Evolutionary conservation across 2,113 vertebrate genomes (phyloP).

Genomic region (Stigmatopora nigra): DNA sequence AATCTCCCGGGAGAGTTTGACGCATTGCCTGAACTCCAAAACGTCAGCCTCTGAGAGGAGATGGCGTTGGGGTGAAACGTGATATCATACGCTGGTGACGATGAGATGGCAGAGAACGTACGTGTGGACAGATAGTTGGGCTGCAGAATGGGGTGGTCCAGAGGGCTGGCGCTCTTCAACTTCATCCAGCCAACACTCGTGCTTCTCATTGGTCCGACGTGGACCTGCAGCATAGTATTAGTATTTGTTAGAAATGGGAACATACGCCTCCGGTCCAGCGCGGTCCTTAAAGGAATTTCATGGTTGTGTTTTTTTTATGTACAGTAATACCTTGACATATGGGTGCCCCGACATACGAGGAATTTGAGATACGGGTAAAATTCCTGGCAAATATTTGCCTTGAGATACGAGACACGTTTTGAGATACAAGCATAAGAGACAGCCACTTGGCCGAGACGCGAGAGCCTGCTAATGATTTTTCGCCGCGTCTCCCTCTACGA

Average conservation of each 20-base stretch:
- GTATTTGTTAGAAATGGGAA: background rate
- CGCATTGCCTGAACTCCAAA: constrained; percentile 79
- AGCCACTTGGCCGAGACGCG: too few species aligned
- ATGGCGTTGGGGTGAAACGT: background rate
- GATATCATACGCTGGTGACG: too few species aligned
- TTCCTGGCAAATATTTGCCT: too few species aligned
- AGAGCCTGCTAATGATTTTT: too few species aligned
- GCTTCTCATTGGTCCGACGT: constrained; percentile 88
- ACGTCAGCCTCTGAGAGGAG: constrained; percentile 76
- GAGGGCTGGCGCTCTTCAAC: constrained; percentile 79
- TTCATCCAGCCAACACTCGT: constrained; percentile 86
- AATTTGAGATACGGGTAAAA: too few species aligned
- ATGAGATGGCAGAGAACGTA: constrained; percentile 43
- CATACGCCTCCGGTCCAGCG: background rate
- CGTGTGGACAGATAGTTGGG: constrained; percentile 93
- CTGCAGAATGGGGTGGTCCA: constrained; percentile 83
- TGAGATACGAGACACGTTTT: too few species aligned
- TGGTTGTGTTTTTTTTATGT: too few species aligned
- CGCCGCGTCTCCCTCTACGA: too few species aligned
- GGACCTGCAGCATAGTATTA: constrained; percentile 71
- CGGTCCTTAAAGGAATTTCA: background rate
- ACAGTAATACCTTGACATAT: too few species aligned
- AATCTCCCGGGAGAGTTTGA: constrained; percentile 86
- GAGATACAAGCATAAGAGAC: too few species aligned
- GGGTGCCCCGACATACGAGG: too few species aligned